These are phyloP conservation scores for Zophobas atratus DNA, from an alignment of 1,140 invertebrate species.

Conservation along the genomic window DNA sequence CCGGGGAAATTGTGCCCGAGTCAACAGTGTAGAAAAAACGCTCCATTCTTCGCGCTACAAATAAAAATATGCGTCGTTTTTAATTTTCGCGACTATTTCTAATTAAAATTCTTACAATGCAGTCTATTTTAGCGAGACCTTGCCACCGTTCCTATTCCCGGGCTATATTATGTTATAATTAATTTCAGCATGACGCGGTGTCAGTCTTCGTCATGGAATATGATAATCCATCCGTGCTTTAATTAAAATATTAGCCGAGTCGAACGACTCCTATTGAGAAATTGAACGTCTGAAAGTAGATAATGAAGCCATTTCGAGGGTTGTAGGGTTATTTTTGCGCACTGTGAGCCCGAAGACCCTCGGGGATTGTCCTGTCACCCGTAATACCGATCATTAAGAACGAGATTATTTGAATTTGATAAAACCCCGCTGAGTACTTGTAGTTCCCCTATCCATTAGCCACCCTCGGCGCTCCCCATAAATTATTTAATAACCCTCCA, in stretches of 20 bases:
- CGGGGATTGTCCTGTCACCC: slow-evolving; percentile 47
- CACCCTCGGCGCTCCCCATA: slow-evolving; percentile 42
- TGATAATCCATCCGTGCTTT: slow-evolving; percentile 4
- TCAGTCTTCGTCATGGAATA: slow-evolving; percentile 15
- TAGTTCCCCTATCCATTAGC: slow-evolving; percentile 52
- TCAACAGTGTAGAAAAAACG: too few species aligned
- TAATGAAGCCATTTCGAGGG: slow-evolving; percentile 17
- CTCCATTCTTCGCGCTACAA: too few species aligned
- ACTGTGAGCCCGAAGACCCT: slow-evolving; percentile 23
- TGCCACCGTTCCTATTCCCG: neutral
- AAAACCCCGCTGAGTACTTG: slow-evolving; percentile 45
- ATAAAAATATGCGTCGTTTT: too few species aligned
- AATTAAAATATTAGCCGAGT: slow-evolving; percentile 2
- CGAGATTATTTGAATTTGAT: slow-evolving; percentile 55
- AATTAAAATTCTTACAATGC: slow-evolving; percentile 25
- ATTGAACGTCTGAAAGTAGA: slow-evolving; percentile 11
- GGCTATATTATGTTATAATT: slow-evolving; percentile 13
- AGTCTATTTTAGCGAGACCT: slow-evolving; percentile 13
- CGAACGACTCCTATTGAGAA: neutral
- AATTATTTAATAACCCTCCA: slow-evolving; percentile 50
- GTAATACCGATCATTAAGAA: slow-evolving; percentile 53
- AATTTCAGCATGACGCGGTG: slow-evolving; percentile 9
- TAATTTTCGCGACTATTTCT: neutral
- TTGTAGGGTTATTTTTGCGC: slow-evolving; percentile 30
- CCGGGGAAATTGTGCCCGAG: too few species aligned